These are phyloP conservation scores for Pristionchus exspectatus DNA, from an alignment of 2,888 invertebrate genomes.

Conservation along the genomic window DNA sequence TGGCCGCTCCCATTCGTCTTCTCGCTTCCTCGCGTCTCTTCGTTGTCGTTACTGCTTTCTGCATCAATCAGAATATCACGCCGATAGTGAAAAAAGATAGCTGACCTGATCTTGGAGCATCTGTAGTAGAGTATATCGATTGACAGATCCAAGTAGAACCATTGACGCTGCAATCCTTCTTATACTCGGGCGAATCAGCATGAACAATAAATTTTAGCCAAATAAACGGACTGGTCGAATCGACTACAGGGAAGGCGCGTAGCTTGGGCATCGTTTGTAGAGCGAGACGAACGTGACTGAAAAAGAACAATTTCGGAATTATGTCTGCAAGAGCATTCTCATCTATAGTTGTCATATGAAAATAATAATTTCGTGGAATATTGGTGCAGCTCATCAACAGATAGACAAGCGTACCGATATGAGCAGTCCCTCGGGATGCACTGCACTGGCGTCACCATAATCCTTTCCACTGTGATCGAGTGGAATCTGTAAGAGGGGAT, in stretches of 20 bases:
- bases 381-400: too few relatives aligned
- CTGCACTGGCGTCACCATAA: conserved; percentile 87
- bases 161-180: conserved; percentile 82
- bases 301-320: too few relatives aligned
- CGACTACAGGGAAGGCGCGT: conserved; percentile 93
- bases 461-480: conserved; percentile 88
- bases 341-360: too few relatives aligned
- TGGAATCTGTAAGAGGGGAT: conserved; percentile 65
- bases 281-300: conserved; percentile 88
- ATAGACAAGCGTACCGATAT: conserved; percentile 81
- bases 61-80: too few relatives aligned
- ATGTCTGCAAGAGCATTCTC: too few relatives aligned
- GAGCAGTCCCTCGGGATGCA: conserved; percentile 86
- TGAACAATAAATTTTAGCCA: background rate
- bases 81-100: conserved; percentile 21
- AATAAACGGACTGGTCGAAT: conserved; percentile 85
- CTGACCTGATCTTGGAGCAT: conserved; percentile 69
- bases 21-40: conserved; percentile 72
- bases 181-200: too few relatives aligned
- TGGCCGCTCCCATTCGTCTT: conserved; percentile 59
- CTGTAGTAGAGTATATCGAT: conserved; percentile 75
- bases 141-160: conserved; percentile 91
- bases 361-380: too few relatives aligned
- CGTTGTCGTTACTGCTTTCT: conserved; percentile 63
- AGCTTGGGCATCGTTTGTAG: conserved; percentile 87